Evolutionary conservation across 2,113 vertebrate genomes (phyloP).

Genomic region (Oryzias javanicus): DNA sequence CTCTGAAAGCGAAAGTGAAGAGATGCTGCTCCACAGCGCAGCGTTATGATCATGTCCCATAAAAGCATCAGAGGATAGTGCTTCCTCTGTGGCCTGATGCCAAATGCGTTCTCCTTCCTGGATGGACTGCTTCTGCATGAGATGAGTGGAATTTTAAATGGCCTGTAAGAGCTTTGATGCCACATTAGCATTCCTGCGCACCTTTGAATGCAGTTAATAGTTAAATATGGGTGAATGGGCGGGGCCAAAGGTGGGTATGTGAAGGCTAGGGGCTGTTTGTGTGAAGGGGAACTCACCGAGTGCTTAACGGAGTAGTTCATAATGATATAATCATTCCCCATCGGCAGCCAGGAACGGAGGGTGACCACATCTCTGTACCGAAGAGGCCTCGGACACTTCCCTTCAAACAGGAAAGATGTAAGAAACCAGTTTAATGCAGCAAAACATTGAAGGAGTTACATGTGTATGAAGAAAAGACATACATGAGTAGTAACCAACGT

Average conservation of each 20-base stretch:
- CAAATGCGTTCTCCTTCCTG: constrained; percentile 12
- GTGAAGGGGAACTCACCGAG: constrained; percentile 74
- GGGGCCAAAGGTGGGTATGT: neutral
- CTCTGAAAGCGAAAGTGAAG: constrained; percentile 8
- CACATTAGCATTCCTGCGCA: neutral
- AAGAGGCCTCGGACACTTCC: constrained; percentile 92
- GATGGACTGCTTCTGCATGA: neutral
- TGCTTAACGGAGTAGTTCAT: constrained; percentile 99
- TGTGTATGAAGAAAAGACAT: constrained; percentile 36
- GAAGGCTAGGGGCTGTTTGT: neutral
- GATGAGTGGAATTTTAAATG: constrained; percentile 10
- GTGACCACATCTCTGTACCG: constrained; percentile 95
- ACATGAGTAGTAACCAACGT: constrained; percentile 95
- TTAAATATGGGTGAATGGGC: constrained; percentile 1
- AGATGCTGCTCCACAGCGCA: neutral
- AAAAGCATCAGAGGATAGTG: constrained; percentile 6
- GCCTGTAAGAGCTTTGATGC: neutral
- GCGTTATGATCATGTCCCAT: constrained; percentile 4
- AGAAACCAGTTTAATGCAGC: neutral
- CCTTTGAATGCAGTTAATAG: constrained; percentile 8
- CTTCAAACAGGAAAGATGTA: constrained; percentile 59
- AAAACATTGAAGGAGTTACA: neutral
- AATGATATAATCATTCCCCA: constrained; percentile 94
- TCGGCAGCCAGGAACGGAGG: constrained; percentile 92
- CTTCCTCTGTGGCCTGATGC: constrained; percentile 16